Evolutionary conservation across 92 coral and sea anemone species (phyloP).

Genomic region (Palythoa grandiflora): DNA sequence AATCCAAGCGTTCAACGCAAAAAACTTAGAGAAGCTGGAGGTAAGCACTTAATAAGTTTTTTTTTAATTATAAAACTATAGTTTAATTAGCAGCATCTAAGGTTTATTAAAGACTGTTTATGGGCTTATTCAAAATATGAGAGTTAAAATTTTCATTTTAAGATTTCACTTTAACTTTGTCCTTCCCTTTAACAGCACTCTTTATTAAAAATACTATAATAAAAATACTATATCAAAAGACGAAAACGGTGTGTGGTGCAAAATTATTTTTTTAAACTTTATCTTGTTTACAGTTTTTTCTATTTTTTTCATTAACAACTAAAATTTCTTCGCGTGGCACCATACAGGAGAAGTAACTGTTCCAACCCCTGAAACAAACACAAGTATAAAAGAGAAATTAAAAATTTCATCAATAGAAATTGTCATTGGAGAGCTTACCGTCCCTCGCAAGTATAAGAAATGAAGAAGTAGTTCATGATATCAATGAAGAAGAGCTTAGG

Average conservation of each 20-base stretch:
- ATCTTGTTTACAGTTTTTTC: too few relatives aligned
- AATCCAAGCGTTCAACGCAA: constrained; percentile 34
- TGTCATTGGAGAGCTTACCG: constrained; percentile 45
- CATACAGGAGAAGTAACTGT: constrained; percentile 33
- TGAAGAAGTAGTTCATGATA: too few relatives aligned
- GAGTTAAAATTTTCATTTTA: neutral
- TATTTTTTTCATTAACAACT: too few relatives aligned
- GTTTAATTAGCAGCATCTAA: neutral
- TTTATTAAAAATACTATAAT: too few relatives aligned
- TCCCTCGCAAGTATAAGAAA: constrained; percentile 46
- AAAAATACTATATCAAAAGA: too few relatives aligned
- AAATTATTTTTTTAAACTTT: neutral
- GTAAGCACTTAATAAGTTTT: constrained; percentile 15
- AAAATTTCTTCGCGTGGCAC: too few relatives aligned
- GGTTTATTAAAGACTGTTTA: neutral
- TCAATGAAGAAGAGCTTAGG: too few relatives aligned
- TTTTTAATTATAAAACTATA: neutral
- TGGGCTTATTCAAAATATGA: too few relatives aligned
- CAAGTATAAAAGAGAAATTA: constrained; percentile 15
- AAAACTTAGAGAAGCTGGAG: constrained; percentile 54
- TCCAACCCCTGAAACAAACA: constrained; percentile 44
- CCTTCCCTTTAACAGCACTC: neutral
- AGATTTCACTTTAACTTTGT: neutral
- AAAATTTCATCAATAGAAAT: constrained; percentile 46
- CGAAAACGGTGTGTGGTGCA: too few relatives aligned